Conservation (phyloP, 2,797 vertebrate species). For the Sparidentex hasta region DNA sequence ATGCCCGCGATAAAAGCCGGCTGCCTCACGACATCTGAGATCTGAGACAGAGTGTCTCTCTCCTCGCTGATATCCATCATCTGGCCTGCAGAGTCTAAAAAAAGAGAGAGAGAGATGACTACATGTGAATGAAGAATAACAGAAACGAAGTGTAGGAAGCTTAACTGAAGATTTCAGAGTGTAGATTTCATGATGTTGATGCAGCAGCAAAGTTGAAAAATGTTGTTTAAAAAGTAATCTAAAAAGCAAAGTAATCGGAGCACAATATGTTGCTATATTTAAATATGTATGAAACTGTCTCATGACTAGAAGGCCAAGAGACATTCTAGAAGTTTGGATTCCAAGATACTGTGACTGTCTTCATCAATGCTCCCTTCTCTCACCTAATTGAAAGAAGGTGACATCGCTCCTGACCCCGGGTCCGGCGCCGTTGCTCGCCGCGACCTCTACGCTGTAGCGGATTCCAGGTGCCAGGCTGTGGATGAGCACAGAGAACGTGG, state of each 20-base stretch:
- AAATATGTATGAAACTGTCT: background rate
- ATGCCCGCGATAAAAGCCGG: constrained; percentile 98
- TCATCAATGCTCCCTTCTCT: constrained; percentile 54
- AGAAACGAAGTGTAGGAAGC: background rate
- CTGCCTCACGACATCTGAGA: constrained; percentile 96
- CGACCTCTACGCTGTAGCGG: constrained; percentile 94
- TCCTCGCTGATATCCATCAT: constrained; percentile 79
- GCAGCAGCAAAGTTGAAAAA: background rate
- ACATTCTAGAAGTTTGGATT: background rate
- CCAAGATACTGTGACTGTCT: background rate
- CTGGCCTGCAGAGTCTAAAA: constrained; percentile 82
- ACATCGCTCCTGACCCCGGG: constrained; percentile 93
- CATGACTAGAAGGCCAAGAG: background rate
- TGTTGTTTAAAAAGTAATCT: too few relatives aligned
- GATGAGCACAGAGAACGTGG: constrained; percentile 92
- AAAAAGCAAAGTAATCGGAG: background rate
- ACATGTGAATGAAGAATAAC: background rate
- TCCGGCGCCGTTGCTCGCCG: constrained; percentile 93
- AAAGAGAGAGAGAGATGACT: background rate
- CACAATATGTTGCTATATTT: background rate
- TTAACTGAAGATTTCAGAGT: background rate
- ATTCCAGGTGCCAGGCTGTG: constrained; percentile 92
- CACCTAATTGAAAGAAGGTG: constrained; percentile 95
- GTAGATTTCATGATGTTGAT: background rate
- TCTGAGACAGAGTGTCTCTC: constrained; percentile 91